Evolutionary conservation across 2,113 vertebrate genomes (phyloP).

Genomic region (Montifringilla adamsi): DNA sequence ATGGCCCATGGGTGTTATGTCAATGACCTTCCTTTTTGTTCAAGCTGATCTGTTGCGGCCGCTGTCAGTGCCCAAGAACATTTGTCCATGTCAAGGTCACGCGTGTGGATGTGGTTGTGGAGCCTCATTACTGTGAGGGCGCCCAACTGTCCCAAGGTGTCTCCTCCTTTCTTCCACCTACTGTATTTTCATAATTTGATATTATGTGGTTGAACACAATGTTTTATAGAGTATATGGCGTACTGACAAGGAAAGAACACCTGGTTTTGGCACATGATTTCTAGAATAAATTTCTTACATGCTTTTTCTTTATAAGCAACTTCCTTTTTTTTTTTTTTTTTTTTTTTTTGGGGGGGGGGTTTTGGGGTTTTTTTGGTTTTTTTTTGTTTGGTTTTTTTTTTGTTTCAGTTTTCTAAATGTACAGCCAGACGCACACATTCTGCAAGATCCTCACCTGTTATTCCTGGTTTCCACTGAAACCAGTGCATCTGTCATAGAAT

Average conservation of each 20-base stretch:
- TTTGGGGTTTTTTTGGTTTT: no score
- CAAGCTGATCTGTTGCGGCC: fast-evolving
- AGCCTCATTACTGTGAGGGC: fast-evolving
- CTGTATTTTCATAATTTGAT: neutral
- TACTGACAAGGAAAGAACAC: neutral
- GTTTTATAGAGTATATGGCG: fast-evolving
- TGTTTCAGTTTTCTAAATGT: neutral
- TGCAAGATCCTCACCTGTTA: neutral
- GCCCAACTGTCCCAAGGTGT: neutral
- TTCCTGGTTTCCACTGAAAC: neutral
- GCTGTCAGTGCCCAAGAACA: neutral
- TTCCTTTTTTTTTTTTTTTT: neutral
- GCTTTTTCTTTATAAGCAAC: neutral
- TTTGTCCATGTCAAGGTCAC: neutral
- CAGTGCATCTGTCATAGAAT: neutral
- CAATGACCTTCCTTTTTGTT: neutral
- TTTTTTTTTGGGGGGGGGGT: no score
- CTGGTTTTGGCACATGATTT: neutral
- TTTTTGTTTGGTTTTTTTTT: neutral
- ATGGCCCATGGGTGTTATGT: fast-evolving
- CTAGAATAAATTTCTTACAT: neutral
- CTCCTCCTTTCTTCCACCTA: neutral
- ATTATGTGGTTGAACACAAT: neutral
- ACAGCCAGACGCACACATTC: neutral
- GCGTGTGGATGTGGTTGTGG: neutral